A percentile compares a stretch with the other conserved stretches of the same genome.
phyloP scores from a whole-genome alignment of 2,888 invertebrate genomes.

The Monopis laevigella region DNA sequence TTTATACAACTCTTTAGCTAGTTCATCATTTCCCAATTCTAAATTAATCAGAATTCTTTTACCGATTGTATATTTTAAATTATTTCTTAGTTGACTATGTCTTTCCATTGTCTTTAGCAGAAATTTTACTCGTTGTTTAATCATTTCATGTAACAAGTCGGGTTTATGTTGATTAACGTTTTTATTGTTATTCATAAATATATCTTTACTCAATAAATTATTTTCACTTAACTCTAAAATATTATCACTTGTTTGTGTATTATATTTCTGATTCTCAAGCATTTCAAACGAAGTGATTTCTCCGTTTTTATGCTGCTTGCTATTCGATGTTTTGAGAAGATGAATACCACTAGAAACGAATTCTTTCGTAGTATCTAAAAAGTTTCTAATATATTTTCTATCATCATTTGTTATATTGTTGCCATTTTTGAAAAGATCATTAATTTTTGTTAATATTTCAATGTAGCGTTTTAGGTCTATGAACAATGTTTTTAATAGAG shows the following conservation, averaged over 20 bases:
- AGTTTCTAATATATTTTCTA: not conserved
- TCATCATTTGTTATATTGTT: too few species aligned
- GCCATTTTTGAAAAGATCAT: too few species aligned
- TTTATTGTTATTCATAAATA: not conserved
- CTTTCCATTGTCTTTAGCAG: not conserved
- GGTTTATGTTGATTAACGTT: not conserved
- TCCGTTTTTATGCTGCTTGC: not conserved
- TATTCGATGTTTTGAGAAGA: not conserved
- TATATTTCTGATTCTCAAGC: not conserved
- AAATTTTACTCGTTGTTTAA: not conserved
- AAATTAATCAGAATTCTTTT: slow-evolving; percentile 35
- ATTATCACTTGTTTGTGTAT: too few species aligned
- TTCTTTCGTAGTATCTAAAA: not conserved
- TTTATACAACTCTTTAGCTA: slow-evolving; percentile 45
- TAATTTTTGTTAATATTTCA: slow-evolving; percentile 29
- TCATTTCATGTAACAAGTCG: not conserved
- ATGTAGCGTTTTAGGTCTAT: slow-evolving; percentile 31
- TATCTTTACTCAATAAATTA: not conserved
- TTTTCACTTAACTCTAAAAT: too few species aligned
- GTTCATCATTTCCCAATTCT: slow-evolving; percentile 32
- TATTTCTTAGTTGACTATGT: slow-evolving; percentile 14
- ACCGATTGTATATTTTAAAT: slow-evolving; percentile 39
- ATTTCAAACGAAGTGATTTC: not conserved
- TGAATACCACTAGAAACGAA: not conserved
- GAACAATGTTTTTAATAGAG: slow-evolving; percentile 37